A percentile compares a stretch with the other conserved stretches of the same genome.
Evolutionary conservation across 2,113 vertebrate species (phyloP).

Genomic region (Gnathonemus echidnorhynchus): DNA sequence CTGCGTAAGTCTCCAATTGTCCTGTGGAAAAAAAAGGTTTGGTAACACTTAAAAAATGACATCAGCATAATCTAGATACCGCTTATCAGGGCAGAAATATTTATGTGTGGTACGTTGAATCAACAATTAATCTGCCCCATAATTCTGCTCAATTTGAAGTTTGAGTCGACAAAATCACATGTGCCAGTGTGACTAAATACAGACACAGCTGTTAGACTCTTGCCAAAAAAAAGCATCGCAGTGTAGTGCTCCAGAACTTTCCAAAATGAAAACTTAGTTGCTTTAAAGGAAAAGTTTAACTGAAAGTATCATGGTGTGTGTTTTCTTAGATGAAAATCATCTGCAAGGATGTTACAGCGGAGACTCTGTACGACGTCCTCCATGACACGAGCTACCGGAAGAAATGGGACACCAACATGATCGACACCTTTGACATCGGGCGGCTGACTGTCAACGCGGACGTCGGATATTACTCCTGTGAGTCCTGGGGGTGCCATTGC

Average conservation of each 20-base stretch:
- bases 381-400: slow-evolving; percentile 78
- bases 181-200: not conserved
- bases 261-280: not conserved
- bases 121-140: not conserved
- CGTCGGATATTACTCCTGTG: slow-evolving; percentile 85
- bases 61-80: not conserved
- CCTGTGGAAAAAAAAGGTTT: not conserved
- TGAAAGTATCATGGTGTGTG: not conserved
- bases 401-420: slow-evolving; percentile 87
- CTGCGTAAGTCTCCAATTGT: not conserved
- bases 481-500: slow-evolving; percentile 39
- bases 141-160: not conserved
- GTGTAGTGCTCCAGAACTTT: not conserved
- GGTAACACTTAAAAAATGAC: not conserved
- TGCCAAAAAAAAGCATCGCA: not conserved
- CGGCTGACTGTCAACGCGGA: slow-evolving; percentile 77
- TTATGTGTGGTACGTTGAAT: not conserved
- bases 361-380: slow-evolving; percentile 78
- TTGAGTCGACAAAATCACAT: not conserved
- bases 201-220: not conserved
- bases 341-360: slow-evolving; percentile 74
- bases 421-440: slow-evolving; percentile 82
- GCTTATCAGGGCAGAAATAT: not conserved
- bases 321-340: slow-evolving; percentile 70
- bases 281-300: not conserved